Percentiles rank a stretch among this genome's conserved stretches.
These are phyloP conservation scores for Cochlearius cochlearius DNA, from an alignment of 2,113 vertebrate genomes.

Conservation along the genomic window DNA sequence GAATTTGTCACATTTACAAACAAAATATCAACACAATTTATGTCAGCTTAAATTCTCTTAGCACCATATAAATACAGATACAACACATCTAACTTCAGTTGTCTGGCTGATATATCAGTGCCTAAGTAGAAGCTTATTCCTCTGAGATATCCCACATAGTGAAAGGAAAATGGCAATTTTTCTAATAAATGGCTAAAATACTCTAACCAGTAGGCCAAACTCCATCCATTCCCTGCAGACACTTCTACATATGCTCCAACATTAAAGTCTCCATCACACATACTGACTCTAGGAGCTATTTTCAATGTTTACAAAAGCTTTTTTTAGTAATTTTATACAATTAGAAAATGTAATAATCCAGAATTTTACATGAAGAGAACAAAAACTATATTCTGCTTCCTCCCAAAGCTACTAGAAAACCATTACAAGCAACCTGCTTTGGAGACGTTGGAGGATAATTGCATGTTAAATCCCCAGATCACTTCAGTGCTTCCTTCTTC, in stretches of 20 bases:
- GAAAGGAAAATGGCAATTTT: neutral
- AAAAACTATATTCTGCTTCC: neutral
- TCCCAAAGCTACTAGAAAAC: neutral
- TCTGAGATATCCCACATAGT: neutral
- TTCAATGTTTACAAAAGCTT: neutral
- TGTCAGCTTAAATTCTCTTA: neutral
- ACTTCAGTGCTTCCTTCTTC: neutral
- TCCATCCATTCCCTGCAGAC: neutral
- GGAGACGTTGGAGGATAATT: neutral
- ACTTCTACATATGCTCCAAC: neutral
- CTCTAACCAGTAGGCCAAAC: neutral
- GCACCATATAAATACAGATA: neutral
- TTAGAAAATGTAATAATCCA: neutral
- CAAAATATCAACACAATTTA: neutral
- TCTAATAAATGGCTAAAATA: neutral
- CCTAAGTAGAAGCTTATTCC: neutral
- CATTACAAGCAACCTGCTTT: neutral
- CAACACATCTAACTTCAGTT: neutral
- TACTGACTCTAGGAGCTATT: neutral
- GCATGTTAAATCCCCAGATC: neutral
- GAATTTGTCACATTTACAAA: neutral
- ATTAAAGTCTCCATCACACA: neutral
- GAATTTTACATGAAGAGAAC: neutral
- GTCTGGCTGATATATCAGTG: rapidly evolving
- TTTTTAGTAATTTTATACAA: neutral